A percentile compares a stretch with the other conserved stretches of the same genome.
Evolutionary conservation across 2,113 vertebrate species (phyloP).

Genomic region (Corythornis vintsioides): DNA sequence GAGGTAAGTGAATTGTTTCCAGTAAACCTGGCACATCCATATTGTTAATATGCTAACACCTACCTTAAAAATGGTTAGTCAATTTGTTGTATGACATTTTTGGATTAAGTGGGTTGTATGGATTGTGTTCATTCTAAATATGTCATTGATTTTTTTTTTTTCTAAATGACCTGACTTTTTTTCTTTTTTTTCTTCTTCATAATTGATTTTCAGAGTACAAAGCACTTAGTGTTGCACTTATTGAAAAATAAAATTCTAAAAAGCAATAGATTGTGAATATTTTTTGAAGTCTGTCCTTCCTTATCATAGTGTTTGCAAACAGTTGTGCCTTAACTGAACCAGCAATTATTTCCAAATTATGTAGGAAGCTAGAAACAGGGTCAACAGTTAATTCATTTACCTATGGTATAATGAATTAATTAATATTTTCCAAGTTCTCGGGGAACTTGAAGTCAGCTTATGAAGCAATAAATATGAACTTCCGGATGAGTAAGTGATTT

Average conservation of each 20-base stretch:
- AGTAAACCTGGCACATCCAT: constrained; percentile 52
- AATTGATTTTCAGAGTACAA: constrained; percentile 26
- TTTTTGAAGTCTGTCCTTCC: neutral
- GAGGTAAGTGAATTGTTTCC: constrained; percentile 70
- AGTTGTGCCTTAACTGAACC: neutral
- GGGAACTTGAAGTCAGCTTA: neutral
- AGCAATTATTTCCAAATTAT: neutral
- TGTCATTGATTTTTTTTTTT: constrained; percentile 27
- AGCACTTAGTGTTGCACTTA: neutral
- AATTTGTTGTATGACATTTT: constrained; percentile 28
- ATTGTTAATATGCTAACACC: constrained; percentile 19
- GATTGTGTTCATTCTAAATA: constrained; percentile 32
- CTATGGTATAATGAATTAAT: neutral
- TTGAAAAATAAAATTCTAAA: constrained; percentile 5
- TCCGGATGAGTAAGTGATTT: neutral
- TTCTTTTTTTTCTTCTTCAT: neutral
- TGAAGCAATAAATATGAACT: neutral
- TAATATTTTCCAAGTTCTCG: neutral
- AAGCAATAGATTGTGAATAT: neutral
- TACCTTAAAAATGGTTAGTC: constrained; percentile 35
- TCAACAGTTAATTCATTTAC: too few species aligned
- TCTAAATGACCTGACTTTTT: neutral
- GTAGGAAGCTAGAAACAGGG: neutral
- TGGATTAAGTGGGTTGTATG: constrained; percentile 19
- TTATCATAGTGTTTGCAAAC: neutral